phyloP scores from a whole-genome alignment of 2,888 invertebrate species.

The Lydus trimaculatus region DNA sequence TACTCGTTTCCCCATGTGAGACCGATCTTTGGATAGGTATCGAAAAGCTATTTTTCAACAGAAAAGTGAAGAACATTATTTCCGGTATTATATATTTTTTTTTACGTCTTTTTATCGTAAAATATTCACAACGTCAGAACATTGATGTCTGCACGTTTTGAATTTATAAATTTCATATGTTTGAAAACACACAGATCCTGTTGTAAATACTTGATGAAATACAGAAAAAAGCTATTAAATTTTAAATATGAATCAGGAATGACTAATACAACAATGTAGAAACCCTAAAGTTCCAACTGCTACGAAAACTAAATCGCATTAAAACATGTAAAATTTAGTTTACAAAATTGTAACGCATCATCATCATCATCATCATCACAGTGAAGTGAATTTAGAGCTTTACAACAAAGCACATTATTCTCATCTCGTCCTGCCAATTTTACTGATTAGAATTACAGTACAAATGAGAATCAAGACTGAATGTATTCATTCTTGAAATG shows the following conservation, averaged over 20 bases:
- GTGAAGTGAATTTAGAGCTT: background rate
- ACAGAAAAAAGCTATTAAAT: background rate
- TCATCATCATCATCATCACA: too few relatives aligned
- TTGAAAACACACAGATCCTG: background rate
- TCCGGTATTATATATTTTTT: slow-evolving; percentile 35
- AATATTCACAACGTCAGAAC: slow-evolving; percentile 11
- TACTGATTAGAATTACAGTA: background rate
- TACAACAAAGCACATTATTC: background rate
- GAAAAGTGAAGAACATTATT: slow-evolving; percentile 42
- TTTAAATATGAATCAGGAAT: slow-evolving; percentile 10
- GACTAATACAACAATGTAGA: background rate
- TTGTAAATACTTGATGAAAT: background rate
- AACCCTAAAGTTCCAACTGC: background rate
- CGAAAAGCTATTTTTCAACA: slow-evolving; percentile 43
- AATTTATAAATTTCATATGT: slow-evolving; percentile 6
- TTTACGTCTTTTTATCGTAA: slow-evolving; percentile 32
- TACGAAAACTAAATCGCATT: background rate
- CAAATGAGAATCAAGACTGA: background rate
- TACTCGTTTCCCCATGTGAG: slow-evolving; percentile 41
- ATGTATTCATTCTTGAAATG: background rate
- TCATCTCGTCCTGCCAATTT: background rate
- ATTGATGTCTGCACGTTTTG: background rate
- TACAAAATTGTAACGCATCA: background rate
- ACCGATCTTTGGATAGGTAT: slow-evolving; percentile 33
- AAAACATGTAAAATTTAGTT: background rate